Percentiles rank a stretch among this genome's conserved stretches.
Conservation (phyloP, 2,888 invertebrate species). For the Pyrrhosoma nymphula region DNA sequence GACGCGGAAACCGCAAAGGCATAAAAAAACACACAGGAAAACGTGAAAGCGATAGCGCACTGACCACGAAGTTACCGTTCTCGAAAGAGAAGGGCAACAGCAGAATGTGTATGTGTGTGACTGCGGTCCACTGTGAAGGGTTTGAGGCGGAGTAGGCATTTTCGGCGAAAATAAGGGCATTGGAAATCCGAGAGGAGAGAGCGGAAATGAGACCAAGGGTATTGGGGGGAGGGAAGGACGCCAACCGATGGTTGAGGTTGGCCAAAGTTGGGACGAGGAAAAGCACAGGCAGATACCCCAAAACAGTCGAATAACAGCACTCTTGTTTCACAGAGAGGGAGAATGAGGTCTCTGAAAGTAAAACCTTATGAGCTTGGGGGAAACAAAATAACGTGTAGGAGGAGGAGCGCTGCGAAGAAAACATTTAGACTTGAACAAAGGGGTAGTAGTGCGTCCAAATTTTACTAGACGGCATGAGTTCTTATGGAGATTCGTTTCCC, state of each 20-base stretch:
- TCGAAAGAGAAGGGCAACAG: neutral
- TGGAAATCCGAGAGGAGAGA: neutral
- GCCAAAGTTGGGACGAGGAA: neutral
- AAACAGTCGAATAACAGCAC: neutral
- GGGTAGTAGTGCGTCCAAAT: too few relatives aligned
- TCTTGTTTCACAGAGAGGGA: neutral
- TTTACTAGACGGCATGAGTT: too few relatives aligned
- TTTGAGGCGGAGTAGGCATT: neutral
- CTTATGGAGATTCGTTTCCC: too few relatives aligned
- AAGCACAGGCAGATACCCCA: neutral
- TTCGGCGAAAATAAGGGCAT: neutral
- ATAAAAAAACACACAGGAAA: neutral
- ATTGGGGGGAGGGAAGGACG: neutral
- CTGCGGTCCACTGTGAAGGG: neutral
- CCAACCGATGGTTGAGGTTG: neutral
- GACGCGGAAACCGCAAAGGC: neutral
- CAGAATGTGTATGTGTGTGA: neutral
- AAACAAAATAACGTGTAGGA: too few relatives aligned
- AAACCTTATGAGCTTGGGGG: too few relatives aligned
- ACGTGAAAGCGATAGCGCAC: neutral
- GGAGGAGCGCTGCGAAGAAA: too few relatives aligned
- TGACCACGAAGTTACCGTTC: slow-evolving; percentile 2
- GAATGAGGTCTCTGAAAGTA: neutral
- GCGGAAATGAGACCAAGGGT: neutral
- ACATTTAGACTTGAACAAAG: too few relatives aligned